These are phyloP conservation scores for Volucella inflata DNA, from an alignment of 2,888 invertebrate species.

Conservation along the genomic window DNA sequence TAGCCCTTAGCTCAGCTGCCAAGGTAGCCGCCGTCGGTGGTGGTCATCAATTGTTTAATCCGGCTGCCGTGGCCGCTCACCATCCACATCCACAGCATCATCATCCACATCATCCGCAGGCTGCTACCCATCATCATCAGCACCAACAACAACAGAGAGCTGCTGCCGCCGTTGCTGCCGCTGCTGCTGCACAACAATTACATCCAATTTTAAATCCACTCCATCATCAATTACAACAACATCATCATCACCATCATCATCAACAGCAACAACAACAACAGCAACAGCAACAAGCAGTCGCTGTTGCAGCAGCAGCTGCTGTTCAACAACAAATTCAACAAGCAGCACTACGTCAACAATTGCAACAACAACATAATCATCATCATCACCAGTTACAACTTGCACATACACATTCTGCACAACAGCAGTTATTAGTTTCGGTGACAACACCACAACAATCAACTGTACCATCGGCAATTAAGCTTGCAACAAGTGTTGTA, in stretches of 20 bases:
- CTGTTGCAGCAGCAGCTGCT: slow-evolving; percentile 73
- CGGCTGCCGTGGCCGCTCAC: slow-evolving; percentile 76
- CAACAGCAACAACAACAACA: slow-evolving; percentile 79
- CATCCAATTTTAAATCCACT: slow-evolving; percentile 84
- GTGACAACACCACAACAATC: slow-evolving; percentile 76
- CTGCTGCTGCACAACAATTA: slow-evolving; percentile 81
- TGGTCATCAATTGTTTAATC: slow-evolving; percentile 80
- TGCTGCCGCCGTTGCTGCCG: slow-evolving; percentile 76
- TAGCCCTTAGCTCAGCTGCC: slow-evolving; percentile 79
- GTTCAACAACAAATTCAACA: slow-evolving; percentile 77
- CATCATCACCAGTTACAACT: slow-evolving; percentile 74
- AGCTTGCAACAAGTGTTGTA: slow-evolving; percentile 68
- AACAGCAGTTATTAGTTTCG: slow-evolving; percentile 74
- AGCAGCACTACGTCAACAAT: slow-evolving; percentile 77
- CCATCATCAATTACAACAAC: slow-evolving; percentile 78
- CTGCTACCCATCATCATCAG: slow-evolving; percentile 76
- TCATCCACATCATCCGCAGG: slow-evolving; percentile 79
- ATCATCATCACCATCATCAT: slow-evolving; percentile 77
- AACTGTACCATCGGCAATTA: slow-evolving; percentile 69
- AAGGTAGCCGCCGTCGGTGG: slow-evolving; percentile 78
- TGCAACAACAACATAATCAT: slow-evolving; percentile 77
- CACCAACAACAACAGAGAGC: slow-evolving; percentile 75
- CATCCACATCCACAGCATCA: slow-evolving; percentile 77
- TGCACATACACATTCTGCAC: slow-evolving; percentile 52
- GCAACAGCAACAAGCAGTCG: slow-evolving; percentile 79